Percentiles rank a stretch among this genome's conserved stretches.
Evolutionary conservation across 2,797 vertebrate species (phyloP).

Genomic region (Siniperca undulata): DNA sequence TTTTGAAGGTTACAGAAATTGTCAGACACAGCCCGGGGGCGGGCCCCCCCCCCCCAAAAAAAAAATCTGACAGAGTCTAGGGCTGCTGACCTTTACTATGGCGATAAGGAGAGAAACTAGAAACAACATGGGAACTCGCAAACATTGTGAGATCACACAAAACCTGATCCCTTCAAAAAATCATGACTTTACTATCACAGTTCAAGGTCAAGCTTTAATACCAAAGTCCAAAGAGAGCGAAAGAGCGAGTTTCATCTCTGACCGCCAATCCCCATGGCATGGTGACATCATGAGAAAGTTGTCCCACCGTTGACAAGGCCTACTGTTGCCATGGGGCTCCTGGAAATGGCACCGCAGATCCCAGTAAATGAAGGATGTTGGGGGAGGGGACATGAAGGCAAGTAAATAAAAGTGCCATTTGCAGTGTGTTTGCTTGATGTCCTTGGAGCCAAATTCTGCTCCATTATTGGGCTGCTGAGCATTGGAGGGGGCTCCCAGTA

Average conservation of each 20-base stretch:
- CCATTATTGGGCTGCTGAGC: slow-evolving; percentile 68
- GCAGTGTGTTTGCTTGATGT: slow-evolving; percentile 81
- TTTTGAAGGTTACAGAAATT: neutral
- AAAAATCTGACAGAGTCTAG: neutral
- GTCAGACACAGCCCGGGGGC: neutral
- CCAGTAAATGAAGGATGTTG: slow-evolving; percentile 78
- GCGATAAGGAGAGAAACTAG: neutral
- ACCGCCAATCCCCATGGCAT: slow-evolving; percentile 50
- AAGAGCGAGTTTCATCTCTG: slow-evolving; percentile 26
- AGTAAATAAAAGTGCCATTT: slow-evolving; percentile 85
- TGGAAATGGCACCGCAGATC: slow-evolving; percentile 75
- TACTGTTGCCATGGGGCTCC: slow-evolving; percentile 83
- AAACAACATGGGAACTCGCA: neutral
- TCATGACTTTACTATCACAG: neutral
- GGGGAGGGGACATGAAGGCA: slow-evolving; percentile 64
- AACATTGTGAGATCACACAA: neutral
- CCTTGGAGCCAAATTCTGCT: slow-evolving; percentile 69
- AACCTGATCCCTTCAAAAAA: slow-evolving; percentile 1
- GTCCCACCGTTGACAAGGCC: slow-evolving; percentile 73
- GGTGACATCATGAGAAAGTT: slow-evolving; percentile 88
- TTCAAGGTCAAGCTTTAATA: slow-evolving; percentile 11
- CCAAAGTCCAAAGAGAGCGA: slow-evolving; percentile 3
- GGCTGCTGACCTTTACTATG: neutral
- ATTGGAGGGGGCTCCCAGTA: slow-evolving; percentile 35
- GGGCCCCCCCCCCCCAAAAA: no score